Conservation (phyloP, 2,888 invertebrate genomes). For the Brachyptera putata region DNA sequence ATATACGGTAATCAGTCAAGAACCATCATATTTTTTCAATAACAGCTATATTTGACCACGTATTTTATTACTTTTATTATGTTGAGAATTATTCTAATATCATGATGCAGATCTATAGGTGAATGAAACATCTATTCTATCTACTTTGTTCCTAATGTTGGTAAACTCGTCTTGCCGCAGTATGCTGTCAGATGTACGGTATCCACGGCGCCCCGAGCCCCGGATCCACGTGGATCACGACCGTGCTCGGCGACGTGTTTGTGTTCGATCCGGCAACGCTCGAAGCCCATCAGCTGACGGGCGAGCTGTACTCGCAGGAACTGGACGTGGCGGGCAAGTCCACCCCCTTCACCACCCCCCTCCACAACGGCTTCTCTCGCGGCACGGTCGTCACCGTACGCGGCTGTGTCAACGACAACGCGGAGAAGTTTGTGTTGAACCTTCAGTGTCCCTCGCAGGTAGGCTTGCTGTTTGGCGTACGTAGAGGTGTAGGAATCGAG, state of each 20-base stretch:
- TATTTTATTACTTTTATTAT: no score
- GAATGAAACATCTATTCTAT: no score
- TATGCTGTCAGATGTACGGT: slow-evolving; percentile 69
- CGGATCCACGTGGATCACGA: slow-evolving; percentile 73
- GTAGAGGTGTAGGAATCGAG: no score
- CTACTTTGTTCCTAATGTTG: no score
- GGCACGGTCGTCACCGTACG: slow-evolving; percentile 65
- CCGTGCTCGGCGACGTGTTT: slow-evolving; percentile 74
- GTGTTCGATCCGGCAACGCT: slow-evolving; percentile 70
- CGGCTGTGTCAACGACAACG: slow-evolving; percentile 70
- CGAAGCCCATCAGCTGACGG: slow-evolving; percentile 46
- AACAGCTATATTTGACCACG: no score
- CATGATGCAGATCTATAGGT: no score
- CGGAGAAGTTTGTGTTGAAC: slow-evolving; percentile 52
- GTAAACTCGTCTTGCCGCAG: no score
- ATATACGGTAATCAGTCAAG: no score
- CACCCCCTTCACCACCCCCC: slow-evolving; percentile 56
- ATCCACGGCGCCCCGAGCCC: slow-evolving; percentile 65
- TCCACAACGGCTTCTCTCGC: slow-evolving; percentile 69
- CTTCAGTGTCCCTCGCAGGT: neutral
- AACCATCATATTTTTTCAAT: no score
- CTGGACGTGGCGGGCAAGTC: slow-evolving; percentile 67
- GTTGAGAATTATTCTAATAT: no score
- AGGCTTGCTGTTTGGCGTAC: no score
- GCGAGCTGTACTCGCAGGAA: slow-evolving; percentile 48